Evolutionary conservation across 2,113 vertebrate genomes (phyloP).

Genomic region (Tragelaphus strepsiceros): DNA sequence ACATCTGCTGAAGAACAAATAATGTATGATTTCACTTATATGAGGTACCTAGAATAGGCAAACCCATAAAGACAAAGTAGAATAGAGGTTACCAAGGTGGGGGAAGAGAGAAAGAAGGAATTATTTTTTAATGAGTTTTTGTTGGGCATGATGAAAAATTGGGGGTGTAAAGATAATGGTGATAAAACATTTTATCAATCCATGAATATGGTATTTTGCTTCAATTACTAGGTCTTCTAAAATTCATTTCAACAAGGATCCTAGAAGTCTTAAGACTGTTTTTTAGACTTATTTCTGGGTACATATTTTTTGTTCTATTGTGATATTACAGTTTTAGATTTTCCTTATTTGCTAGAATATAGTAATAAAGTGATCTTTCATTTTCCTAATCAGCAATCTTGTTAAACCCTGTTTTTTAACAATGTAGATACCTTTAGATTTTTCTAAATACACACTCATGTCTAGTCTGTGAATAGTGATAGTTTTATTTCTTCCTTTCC

Average conservation of each 20-base stretch:
- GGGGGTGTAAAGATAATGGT: background rate
- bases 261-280: background rate
- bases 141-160: background rate
- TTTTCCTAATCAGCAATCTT: background rate
- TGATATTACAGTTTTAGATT: background rate
- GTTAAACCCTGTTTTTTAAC: background rate
- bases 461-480: background rate
- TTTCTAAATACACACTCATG: background rate
- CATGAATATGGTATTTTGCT: background rate
- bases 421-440: background rate
- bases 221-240: background rate
- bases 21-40: background rate
- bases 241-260: background rate
- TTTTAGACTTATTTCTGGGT: background rate
- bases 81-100: background rate
- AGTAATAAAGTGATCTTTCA: background rate
- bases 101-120: background rate
- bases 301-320: background rate
- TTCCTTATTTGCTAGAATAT: background rate
- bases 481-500: background rate
- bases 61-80: background rate
- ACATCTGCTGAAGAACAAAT: background rate
- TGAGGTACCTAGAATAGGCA: background rate
- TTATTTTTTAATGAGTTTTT: background rate
- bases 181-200: background rate